Conservation (phyloP, 2,888 invertebrate species). For the Orchestes rusci region DNA sequence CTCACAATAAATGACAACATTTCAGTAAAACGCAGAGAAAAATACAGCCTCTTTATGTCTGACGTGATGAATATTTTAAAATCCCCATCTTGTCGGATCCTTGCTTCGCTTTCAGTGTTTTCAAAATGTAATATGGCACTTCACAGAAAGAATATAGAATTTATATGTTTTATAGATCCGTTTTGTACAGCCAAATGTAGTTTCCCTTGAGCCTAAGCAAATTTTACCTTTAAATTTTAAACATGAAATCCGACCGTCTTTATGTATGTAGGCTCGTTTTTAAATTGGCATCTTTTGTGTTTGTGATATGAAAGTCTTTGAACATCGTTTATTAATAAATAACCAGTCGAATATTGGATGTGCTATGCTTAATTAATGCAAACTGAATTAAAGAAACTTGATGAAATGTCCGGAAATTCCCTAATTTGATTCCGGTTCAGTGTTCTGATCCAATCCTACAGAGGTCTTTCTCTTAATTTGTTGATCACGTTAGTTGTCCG, state of each 20-base stretch:
- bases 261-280: conserved; percentile 16
- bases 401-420: conserved; percentile 19
- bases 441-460: no score
- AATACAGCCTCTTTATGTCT: conserved; percentile 42
- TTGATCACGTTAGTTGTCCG: no score
- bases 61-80: conserved; percentile 42
- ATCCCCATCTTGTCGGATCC: conserved; percentile 37
- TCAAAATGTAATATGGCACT: conserved; percentile 37
- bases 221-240: conserved; percentile 24
- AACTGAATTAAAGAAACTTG: conserved; percentile 22
- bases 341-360: conserved; percentile 27
- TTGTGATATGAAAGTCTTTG: no score
- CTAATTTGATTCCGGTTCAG: conserved; percentile 22
- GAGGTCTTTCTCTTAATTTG: no score
- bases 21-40: no score
- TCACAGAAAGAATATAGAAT: conserved; percentile 39
- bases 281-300: conserved; percentile 22
- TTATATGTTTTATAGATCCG: conserved; percentile 39
- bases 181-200: conserved; percentile 32
- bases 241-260: conserved; percentile 21
- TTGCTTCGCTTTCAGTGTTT: conserved; percentile 29
- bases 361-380: conserved; percentile 19
- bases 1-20: no score
- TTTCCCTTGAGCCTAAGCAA: conserved; percentile 27
- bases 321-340: no score